phyloP scores from a whole-genome alignment of 2,888 invertebrate genomes.

The Sussaba pulchella region DNA sequence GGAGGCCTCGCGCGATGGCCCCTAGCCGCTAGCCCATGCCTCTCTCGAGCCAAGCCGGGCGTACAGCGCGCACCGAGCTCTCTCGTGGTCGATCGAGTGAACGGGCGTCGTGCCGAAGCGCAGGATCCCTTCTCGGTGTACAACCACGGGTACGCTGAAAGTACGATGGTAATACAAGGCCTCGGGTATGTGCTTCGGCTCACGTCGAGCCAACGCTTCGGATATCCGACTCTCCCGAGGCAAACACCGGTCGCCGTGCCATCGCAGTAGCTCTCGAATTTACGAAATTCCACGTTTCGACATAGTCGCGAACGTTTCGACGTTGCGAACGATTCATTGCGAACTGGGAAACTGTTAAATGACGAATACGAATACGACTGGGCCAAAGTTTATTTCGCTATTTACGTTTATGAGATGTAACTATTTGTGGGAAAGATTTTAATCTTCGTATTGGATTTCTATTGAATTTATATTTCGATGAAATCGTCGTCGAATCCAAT shows the following conservation, averaged over 20 bases:
- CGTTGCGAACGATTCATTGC: too few species aligned
- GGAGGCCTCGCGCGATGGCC: constrained; percentile 59
- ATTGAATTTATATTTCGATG: too few species aligned
- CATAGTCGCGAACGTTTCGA: too few species aligned
- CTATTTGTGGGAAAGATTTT: too few species aligned
- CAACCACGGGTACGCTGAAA: not conserved
- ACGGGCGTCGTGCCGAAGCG: constrained; percentile 52
- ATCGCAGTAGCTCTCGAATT: not conserved
- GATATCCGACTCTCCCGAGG: not conserved
- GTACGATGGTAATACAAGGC: constrained; percentile 20
- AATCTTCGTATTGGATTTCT: too few species aligned
- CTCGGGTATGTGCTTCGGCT: constrained; percentile 7
- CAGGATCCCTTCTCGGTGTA: constrained; percentile 48
- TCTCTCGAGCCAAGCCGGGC: constrained; percentile 29
- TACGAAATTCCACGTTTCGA: not conserved
- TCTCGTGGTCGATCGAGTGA: constrained; percentile 64
- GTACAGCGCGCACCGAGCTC: constrained; percentile 48
- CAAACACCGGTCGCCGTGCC: not conserved
- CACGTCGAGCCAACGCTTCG: not conserved
- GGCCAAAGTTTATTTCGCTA: too few species aligned
- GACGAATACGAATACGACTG: too few species aligned
- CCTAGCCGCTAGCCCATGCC: constrained; percentile 24
- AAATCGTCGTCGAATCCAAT: too few species aligned
- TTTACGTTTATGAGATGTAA: too few species aligned
- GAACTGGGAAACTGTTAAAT: too few species aligned